Conservation (phyloP, 2,888 invertebrate species). For the Cacoxenus indagator region DNA sequence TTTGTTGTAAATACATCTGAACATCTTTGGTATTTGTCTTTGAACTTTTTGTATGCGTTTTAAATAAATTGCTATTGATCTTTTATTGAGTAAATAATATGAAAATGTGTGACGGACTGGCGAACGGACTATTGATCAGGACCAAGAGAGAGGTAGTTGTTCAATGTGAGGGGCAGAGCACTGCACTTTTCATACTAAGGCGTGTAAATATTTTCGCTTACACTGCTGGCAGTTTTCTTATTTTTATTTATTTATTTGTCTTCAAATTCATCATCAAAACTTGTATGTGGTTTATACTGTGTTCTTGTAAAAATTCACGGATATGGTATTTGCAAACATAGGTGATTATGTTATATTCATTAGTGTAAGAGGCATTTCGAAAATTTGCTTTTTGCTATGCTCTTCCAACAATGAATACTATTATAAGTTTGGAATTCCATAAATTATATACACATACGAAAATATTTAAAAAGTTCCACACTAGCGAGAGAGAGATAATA, state of each 20-base stretch:
- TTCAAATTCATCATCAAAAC: slow-evolving; percentile 11
- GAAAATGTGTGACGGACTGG: neutral
- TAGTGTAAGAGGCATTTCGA: slow-evolving; percentile 5
- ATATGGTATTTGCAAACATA: neutral
- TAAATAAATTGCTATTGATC: slow-evolving; percentile 19
- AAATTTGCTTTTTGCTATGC: neutral
- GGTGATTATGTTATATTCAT: slow-evolving; percentile 7
- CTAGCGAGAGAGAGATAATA: too few species aligned
- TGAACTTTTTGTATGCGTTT: slow-evolving; percentile 6
- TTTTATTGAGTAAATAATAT: slow-evolving; percentile 17
- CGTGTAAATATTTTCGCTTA: slow-evolving; percentile 8
- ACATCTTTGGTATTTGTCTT: neutral
- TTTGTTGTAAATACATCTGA: neutral
- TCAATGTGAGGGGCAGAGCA: neutral
- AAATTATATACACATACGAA: too few species aligned
- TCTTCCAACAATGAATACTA: too few species aligned
- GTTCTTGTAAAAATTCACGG: neutral
- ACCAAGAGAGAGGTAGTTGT: neutral
- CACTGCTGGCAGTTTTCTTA: neutral
- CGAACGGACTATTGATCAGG: neutral
- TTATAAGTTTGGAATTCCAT: too few species aligned
- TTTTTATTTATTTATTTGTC: slow-evolving; percentile 17
- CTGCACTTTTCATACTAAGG: neutral
- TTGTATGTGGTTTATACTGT: neutral
- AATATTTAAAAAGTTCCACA: too few species aligned